These are phyloP conservation scores for Pollenia angustigena DNA, from an alignment of 2,888 invertebrate genomes.

Conservation along the genomic window DNA sequence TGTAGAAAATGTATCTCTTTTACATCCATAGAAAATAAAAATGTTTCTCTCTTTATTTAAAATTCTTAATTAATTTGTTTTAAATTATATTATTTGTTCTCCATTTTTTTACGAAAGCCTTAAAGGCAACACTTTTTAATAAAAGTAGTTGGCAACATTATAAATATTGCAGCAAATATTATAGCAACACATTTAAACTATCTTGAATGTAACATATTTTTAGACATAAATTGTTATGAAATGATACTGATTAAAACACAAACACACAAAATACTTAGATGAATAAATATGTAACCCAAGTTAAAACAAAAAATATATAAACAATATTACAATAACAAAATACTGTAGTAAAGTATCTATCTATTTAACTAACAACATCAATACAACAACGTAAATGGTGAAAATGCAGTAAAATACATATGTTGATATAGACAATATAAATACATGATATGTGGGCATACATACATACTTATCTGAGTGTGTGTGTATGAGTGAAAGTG, in stretches of 20 bases:
- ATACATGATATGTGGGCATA: neutral
- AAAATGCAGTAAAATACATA: conserved; percentile 44
- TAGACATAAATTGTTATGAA: conserved; percentile 54
- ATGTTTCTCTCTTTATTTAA: too few species aligned
- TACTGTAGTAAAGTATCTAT: neutral
- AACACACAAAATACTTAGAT: conserved; percentile 27
- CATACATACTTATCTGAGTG: neutral
- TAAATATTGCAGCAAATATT: conserved; percentile 25
- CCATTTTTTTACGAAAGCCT: neutral
- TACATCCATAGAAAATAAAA: too few species aligned
- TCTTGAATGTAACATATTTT: conserved; percentile 38
- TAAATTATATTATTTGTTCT: neutral
- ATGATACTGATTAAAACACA: conserved; percentile 27
- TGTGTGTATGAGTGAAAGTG: neutral
- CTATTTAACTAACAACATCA: conserved; percentile 51
- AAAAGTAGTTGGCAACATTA: conserved; percentile 32
- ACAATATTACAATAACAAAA: conserved; percentile 19
- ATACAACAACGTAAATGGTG: conserved; percentile 6
- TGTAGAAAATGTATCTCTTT: too few species aligned
- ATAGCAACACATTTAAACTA: conserved; percentile 38
- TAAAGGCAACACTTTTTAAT: neutral
- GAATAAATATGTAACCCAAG: conserved; percentile 15
- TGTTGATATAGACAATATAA: conserved; percentile 31
- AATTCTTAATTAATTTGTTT: too few species aligned
- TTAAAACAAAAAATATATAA: neutral